Base-by-base conservation (phyloP, 2,797 vertebrate genomes). In the Hypotaenidia okinawae region DNA sequence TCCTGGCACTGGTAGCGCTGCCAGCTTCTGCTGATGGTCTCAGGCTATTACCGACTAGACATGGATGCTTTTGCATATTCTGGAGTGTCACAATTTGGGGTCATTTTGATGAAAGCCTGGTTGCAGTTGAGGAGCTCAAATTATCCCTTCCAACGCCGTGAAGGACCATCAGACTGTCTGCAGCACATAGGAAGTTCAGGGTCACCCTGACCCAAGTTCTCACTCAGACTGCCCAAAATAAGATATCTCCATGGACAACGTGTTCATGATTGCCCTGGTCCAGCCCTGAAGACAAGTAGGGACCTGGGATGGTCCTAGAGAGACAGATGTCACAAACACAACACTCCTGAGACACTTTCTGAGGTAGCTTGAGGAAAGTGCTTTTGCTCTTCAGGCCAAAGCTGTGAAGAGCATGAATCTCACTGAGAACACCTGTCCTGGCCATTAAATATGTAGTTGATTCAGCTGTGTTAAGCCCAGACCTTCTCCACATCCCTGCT, bases 221-320 rank as follows among this genome's bases (percentile, higher is more conserved):
- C 35, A 32, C 24, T 82, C 75, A 82, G 16, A 5, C 39, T 67
- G n/a, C 43, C 57, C 87, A 30, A 49, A 67, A 57, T 11, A 1
- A 3, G 28, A 47, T 7, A 3, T 57, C 17, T n/a, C 37, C 5
- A 0, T 3, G 16, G 79, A 6, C 55, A 25, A 10, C 0, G 9
- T 11, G 22, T 37, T 61, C 73, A 17, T 18, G 43, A 52, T 21
- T 30, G 6, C 35, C 52, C 47, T 69, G 6, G 30, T 67, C 58
- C 35, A 58, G 8, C 33, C 24, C 67, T 68, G 59, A 35, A 67
- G 17, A 30, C 43, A 47, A 41, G 37, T 0, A 45, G 15, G 8
- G 32, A 15, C 32, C 47, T 64, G 32, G 25, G 35, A 11, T 19
- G 39, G 33, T 25, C 35, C 49, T 5, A 6, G 33, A 39, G 25